A percentile compares a stretch with the other conserved stretches of the same genome.
Evolutionary conservation across 2,888 invertebrate species (phyloP).

Genomic region (Molorchus minor): DNA sequence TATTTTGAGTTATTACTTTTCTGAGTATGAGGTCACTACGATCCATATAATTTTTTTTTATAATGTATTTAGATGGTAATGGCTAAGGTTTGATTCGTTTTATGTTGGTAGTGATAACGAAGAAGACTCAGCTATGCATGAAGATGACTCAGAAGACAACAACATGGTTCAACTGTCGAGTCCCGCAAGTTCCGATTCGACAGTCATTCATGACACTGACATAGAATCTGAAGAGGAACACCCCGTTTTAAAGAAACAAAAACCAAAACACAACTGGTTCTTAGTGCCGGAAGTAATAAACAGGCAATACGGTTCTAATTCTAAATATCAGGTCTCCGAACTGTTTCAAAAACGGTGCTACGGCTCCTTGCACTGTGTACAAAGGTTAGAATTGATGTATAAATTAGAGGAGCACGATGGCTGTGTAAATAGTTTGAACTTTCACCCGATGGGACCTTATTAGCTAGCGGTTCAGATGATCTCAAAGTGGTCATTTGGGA

Average conservation of each 20-base stretch:
- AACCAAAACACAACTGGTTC: constrained; percentile 74
- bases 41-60: too few relatives aligned
- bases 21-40: too few relatives aligned
- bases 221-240: constrained; percentile 52
- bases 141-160: constrained; percentile 32
- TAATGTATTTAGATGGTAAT: too few relatives aligned
- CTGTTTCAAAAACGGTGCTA: constrained; percentile 70
- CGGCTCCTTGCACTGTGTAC: constrained; percentile 82
- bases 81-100: too few relatives aligned
- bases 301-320: constrained; percentile 70
- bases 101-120: constrained; percentile 32
- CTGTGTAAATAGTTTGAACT: constrained; percentile 93
- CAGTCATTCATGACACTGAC: constrained; percentile 50
- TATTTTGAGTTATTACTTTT: too few relatives aligned
- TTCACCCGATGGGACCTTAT: constrained; percentile 80
- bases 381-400: constrained; percentile 81
- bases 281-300: constrained; percentile 72
- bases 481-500: constrained; percentile 88
- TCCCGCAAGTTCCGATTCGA: constrained; percentile 36
- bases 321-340: constrained; percentile 51
- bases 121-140: constrained; percentile 33
- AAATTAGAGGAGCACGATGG: constrained; percentile 83
- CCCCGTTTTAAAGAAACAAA: constrained; percentile 67
- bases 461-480: constrained; percentile 94
- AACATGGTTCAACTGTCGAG: constrained; percentile 15